Evolutionary conservation across 2,113 vertebrate species (phyloP), one percentile per base, ranked within the genome.

Genomic region (Austrofundulus limnaeus): DNA sequence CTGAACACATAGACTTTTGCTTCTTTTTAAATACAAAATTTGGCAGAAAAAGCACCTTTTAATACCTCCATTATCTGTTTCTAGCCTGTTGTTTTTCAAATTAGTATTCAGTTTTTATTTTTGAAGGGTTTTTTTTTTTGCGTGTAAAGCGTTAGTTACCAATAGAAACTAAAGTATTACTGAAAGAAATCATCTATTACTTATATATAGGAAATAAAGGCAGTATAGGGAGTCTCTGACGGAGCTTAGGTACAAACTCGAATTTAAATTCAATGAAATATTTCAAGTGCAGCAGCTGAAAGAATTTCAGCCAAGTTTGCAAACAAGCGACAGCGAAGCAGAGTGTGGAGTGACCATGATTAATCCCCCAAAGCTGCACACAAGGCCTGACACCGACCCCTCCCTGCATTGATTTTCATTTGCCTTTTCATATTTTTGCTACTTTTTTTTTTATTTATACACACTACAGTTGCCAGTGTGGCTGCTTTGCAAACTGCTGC

Each of bases 1-100:
- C 48, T 70, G 31, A 77, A 61, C 47, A 21, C 49, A 46, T 37
- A 51, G 49, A 24, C 41, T 2, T 54, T 54, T 15, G 28, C 62
- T 60, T 45, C 52, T 55, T 25, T 56, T 55, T 38, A 19, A 16
- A 20, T 20, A 17, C 2, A 15, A 15, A 19, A 25, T 41, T 53
- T n/a, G 19, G 5, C 8, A 16, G 17, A 45, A 16, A 45, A 45
- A 45, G 5, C 16, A 45, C 42, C n/a, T n/a, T n/a, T 28, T 28
- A 28, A 28, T 17, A 43, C 5, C 41, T 43, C 2, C 15, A 43
- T 43, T 17, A 46, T 11, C 43, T 43, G 4, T 15, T 43, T 43
- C 41, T 17, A 46, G 43, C 19, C n/a, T 46, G 17, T 19, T 19
- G 2, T 16, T 46, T 46, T n/a, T 19, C 43, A 10, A 46, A 17